Evolutionary conservation across 2,888 invertebrate species (phyloP), one percentile per base, ranked within the genome.

Genomic region (Dorcus parallelipipedus): DNA sequence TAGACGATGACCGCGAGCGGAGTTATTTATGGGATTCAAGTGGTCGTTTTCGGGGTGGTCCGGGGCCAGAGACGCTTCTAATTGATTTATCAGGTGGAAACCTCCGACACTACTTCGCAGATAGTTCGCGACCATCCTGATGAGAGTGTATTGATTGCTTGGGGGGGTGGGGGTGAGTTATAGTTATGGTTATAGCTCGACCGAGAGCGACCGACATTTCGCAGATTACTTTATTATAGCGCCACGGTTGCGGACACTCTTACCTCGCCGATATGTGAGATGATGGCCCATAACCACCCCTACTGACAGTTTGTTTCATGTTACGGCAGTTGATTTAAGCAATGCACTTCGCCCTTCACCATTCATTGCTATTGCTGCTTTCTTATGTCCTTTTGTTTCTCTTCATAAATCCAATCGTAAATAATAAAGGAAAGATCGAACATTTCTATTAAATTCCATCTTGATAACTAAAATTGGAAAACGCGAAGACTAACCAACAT

Each of bases 61-160:
- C 48, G 59, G 54, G 47, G 57, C 10, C 45, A 57, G 54, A 56
- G 54, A 56, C 49, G 59, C 48, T 42, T 69, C 68, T 73, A 73
- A 76, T 75, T 76, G 76, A 76, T 76, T 76, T 76, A 77, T 76
- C 76, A 76, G 76, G 76, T 77, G 76, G 76, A 76, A 77, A 75
- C 66, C 64, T 71, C 54, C 59, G 65, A 66, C 66, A 68, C 64
- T 69, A 69, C 66, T 72, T 69, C 67, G 66, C 69, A 69, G 71
- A 68, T 69, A 67, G 66, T 71, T 68, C 68, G 66, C 68, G 66
- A 66, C 65, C 64, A 62, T 61, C 64, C 67, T 69, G 70, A 67
- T 69, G 67, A 69, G 68, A 67, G 67, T 62, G 67, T 69, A 68
- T 63, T 59, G 61, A 61, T 64, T 57, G 54, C 55, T 41, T 50